These are phyloP conservation scores for Takifugu flavidus DNA, from an alignment of 2,113 vertebrate species.

Conservation along the genomic window DNA sequence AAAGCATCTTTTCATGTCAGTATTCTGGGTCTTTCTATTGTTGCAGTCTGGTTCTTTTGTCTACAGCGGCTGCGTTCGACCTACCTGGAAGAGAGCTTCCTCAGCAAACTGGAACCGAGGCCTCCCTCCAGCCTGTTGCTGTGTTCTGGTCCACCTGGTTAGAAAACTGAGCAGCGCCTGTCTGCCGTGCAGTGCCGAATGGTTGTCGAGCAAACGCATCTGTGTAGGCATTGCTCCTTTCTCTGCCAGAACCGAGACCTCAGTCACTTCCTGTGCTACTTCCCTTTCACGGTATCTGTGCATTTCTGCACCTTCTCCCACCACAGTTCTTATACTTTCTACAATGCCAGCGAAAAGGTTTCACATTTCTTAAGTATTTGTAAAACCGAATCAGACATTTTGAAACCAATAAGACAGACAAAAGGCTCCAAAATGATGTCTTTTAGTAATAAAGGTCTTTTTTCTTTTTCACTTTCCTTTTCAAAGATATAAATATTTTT, in stretches of 20 bases:
- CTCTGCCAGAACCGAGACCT: constrained; percentile 54
- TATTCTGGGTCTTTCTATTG: not conserved
- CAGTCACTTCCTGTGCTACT: constrained; percentile 77
- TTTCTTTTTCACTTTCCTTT: too few relatives aligned
- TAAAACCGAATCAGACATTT: too few relatives aligned
- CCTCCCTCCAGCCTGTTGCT: constrained; percentile 57
- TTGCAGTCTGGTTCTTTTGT: not conserved
- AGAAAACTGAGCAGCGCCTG: constrained; percentile 28
- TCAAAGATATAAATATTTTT: too few relatives aligned
- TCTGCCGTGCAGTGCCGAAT: constrained; percentile 20
- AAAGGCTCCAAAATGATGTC: too few relatives aligned
- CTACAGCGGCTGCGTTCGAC: constrained; percentile 9
- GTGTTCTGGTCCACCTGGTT: constrained; percentile 2
- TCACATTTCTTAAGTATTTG: too few relatives aligned
- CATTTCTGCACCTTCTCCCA: constrained; percentile 16
- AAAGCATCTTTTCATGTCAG: not conserved
- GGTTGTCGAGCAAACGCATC: constrained; percentile 4
- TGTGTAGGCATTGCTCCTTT: constrained; percentile 13
- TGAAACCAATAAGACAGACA: too few relatives aligned
- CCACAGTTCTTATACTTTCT: not conserved
- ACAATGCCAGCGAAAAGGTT: too few relatives aligned
- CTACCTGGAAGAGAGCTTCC: constrained; percentile 66
- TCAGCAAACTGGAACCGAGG: constrained; percentile 49
- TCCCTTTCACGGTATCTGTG: constrained; percentile 53
- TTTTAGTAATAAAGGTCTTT: too few relatives aligned